Base-by-base conservation (phyloP, 2,113 vertebrate genomes). In the Shinisaurus crocodilurus region DNA sequence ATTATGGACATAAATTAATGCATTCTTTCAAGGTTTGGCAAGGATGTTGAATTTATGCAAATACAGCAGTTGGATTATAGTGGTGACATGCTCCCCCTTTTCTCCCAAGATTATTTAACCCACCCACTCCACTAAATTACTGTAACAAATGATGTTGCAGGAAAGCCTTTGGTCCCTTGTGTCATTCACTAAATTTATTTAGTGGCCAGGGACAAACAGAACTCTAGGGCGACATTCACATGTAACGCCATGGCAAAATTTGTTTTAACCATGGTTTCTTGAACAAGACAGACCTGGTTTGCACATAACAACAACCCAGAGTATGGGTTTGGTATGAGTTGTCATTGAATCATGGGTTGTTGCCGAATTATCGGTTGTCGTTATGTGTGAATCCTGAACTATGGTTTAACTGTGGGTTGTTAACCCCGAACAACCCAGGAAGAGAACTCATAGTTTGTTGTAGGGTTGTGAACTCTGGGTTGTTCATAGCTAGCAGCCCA, bases 1-100 rank as follows among this genome's bases (percentile, higher is more conserved):
- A 67, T 72, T n/a, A 72, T 75, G 70, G 12, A 32, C 40, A 69
- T 69, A 20, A 69, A 37, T 10, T 83, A 80, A 29, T 92, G 77
- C 72, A 88, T 85, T 79, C 85, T 37, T 93, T 83, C 50, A 74
- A 85, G 50, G 81, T 93, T 70, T 83, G n/a, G 65, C 25, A 94
- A 75, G 57, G 82, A 32, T 6, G 40, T 29, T 40, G 34, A 25
- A 67, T 65, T 75, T 67, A 89, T 82, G 70, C 77, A 89, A 86
- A 88, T 88, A 69, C 32, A 76, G 45, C 43, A 67, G 48, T 76
- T 81, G 77, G 37, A 37, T 89, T 75, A 50, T 45, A 83, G 2
- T 29, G 75, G 37, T 0, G n/a, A 60, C 43, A 92, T 50, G 65
- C 57, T 65, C 57, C 43, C 25, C 72, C 54, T 67, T 3, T 60